Evolutionary conservation across 2,888 invertebrate genomes (phyloP), one percentile per base, ranked within the genome.

Genomic region (Sarcophaga rosellei): DNA sequence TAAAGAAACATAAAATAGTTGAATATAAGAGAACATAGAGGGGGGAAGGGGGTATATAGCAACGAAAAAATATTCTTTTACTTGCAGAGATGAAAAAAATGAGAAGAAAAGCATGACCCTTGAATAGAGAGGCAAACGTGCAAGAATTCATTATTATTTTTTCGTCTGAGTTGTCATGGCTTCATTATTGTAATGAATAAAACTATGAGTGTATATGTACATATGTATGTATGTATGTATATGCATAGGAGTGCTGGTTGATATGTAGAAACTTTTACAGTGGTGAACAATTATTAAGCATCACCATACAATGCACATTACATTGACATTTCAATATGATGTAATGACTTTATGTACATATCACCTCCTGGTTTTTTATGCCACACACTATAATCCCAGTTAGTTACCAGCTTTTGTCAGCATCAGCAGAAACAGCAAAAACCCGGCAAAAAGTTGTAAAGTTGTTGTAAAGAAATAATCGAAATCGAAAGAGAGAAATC

Each of bases 101-200:
- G 6, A 53, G 45, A 17, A 77, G 25, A 61, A 53, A 70, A 59
- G 65, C 57, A 63, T 73, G 68, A 21, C 47, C 73, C 74, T 59
- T 79, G 59, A 84, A 78, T 53, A 15, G 78, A 63, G 62, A 57
- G 78, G 21, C 15, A 69, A 75, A 84, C 78, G 84, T 84, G 84
- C 74, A 79, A 70, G 79, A 69, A 65, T 79, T 79, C 57, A 59
- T 74, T 74, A 79, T 75, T 47, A 75, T 61, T 79, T 35, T 53
- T 79, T 79, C n/a, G 82, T 78, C 81, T 81, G 74, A 75, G 74
- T 75, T 85, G 81, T 44, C 74, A 78, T 78, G 78, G 59, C 73
- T 81, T 81, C 65, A 76, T 70, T 82, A 72, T 25, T 66, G 63
- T 76, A 81, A 81, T 81, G 75, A 63, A 23, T 25, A 5, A 44